Base-by-base conservation (phyloP, 1,140 invertebrate genomes). In the Formica selysi region DNA sequence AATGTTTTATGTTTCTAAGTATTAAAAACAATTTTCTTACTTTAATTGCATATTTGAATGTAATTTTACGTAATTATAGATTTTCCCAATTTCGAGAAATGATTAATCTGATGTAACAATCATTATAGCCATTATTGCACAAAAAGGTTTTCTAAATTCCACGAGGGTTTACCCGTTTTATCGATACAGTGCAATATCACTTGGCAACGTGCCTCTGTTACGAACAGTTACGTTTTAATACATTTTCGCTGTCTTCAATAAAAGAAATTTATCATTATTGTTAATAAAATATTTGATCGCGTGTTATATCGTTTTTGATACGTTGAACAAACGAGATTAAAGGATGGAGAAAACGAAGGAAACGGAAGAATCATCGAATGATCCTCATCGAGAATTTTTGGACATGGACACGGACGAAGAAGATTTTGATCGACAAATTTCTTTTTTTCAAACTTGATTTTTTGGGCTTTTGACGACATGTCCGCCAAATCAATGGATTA, bases 361-460 rank as follows among this genome's bases (percentile, higher is more conserved):
- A 44, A 10, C 74, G 3, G 93, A 95, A 51, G 94, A 94, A 79
- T 61, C 74, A 1, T 41, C 61, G 8, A n/a, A 88, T 8, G 91
- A 93, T 81, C 67, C 64, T 70, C 90, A 94, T 86, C 85, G 94
- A 80, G 94, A 95, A 84, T 95, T 94, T 81, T 88, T 95, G 61
- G 94, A 95, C 62, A 93, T 95, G 93, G 94, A 95, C 29, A 94
- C 94, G 0, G 94, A 95, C 19, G 94, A 95, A 76, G 95, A 95
- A 90, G 94, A 95, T 76, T 94, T 94, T 87, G 94, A 92, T 38
- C 88, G 87, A 73, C 92, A 94, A 92, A 94, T 94, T 95, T 19
- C 76, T 29, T 32, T 83, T 61, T 70, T 26, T 3, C 8, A 19
- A 76, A 41, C 19, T 32, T 1, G 0, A 48, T 62, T 44, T 76